phyloP scores from a whole-genome alignment of 2,797 vertebrate species.

The Meda fulgida region DNA sequence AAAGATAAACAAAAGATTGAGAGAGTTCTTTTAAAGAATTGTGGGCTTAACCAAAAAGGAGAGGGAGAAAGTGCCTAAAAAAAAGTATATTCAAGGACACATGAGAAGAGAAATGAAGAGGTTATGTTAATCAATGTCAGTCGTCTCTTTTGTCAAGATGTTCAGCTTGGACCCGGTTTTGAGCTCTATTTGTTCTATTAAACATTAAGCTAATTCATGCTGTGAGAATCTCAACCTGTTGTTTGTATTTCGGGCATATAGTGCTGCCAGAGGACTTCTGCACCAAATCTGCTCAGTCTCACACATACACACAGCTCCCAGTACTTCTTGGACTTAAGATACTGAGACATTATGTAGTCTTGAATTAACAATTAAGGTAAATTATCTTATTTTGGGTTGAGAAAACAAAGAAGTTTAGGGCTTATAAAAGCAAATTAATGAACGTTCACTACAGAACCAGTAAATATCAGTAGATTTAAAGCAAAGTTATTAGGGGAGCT shows the following conservation, averaged over 20 bases:
- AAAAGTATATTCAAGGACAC: slow-evolving; percentile 12
- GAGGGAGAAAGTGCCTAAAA: background rate
- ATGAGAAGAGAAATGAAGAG: background rate
- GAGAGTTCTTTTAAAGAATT: background rate
- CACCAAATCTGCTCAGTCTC: background rate
- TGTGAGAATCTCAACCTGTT: slow-evolving; percentile 12
- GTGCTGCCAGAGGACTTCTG: slow-evolving; percentile 21
- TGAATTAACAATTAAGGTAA: background rate
- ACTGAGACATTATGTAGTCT: background rate
- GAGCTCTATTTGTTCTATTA: slow-evolving; percentile 6
- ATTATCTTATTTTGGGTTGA: background rate
- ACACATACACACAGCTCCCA: slow-evolving; percentile 5
- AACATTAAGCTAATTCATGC: slow-evolving; percentile 17
- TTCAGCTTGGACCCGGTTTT: slow-evolving; percentile 4
- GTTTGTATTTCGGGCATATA: slow-evolving; percentile 22
- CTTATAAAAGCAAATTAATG: background rate
- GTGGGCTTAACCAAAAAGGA: background rate
- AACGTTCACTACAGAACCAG: background rate
- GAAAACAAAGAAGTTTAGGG: background rate
- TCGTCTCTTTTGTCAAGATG: background rate
- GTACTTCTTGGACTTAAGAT: background rate
- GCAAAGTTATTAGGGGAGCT: background rate
- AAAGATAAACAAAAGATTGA: background rate
- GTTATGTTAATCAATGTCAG: slow-evolving; percentile 25
- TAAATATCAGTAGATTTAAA: background rate